Evolutionary conservation across 2,113 vertebrate species (phyloP).

Genomic region (Enhydra lutris): DNA sequence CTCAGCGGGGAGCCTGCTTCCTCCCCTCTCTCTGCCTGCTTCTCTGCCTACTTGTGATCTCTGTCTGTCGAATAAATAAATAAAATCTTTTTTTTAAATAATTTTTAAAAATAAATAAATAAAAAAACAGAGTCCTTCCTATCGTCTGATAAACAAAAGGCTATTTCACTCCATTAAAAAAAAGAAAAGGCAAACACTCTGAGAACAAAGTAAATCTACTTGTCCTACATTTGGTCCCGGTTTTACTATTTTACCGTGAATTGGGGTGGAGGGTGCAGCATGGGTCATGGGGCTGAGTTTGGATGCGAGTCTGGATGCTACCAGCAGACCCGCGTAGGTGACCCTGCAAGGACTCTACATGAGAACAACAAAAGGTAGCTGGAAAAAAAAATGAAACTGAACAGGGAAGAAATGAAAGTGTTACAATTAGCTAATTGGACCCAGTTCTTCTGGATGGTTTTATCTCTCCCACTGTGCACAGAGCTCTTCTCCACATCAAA

Average conservation of each 20-base stretch:
- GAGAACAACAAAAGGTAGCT: conserved; percentile 62
- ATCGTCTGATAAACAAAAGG: background rate
- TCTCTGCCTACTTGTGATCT: no score
- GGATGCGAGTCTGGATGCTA: background rate
- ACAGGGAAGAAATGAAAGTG: conserved; percentile 56
- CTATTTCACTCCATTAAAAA: background rate
- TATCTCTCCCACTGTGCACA: conserved; percentile 5
- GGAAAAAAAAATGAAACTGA: conserved; percentile 49
- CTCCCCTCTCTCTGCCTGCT: no score
- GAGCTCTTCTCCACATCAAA: conserved; percentile 68
- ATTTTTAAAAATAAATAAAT: background rate
- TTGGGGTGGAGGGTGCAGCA: background rate
- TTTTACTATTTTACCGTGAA: background rate
- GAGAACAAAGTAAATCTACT: conserved; percentile 1
- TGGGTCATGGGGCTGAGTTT: background rate
- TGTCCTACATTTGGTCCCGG: background rate
- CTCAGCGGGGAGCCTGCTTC: no score
- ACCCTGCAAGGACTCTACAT: background rate
- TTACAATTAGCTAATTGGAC: conserved; percentile 76
- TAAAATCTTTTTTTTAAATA: no score
- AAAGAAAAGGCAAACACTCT: background rate
- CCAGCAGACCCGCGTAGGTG: background rate
- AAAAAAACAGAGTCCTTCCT: background rate
- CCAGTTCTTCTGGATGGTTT: conserved; percentile 52
- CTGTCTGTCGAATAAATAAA: no score